Evolutionary conservation across 1,140 invertebrate genomes (phyloP).

Genomic region (Megalopta genalis): DNA sequence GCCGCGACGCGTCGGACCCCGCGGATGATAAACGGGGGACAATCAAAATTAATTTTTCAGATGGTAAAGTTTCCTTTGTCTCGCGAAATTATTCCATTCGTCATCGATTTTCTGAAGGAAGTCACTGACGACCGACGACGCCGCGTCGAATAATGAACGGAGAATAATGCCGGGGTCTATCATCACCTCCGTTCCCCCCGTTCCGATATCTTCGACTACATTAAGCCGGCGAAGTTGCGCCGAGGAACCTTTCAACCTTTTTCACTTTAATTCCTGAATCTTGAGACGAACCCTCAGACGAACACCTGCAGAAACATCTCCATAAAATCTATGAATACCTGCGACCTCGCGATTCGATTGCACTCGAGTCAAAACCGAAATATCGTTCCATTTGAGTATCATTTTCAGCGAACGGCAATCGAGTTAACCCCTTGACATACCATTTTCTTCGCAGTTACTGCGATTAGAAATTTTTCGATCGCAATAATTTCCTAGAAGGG

Average conservation of each 20-base stretch:
- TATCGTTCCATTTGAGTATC: conserved; percentile 5
- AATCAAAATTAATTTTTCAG: not conserved
- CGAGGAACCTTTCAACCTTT: conserved; percentile 22
- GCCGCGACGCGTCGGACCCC: not conserved
- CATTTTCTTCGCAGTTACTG: too few species aligned
- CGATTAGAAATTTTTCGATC: too few species aligned
- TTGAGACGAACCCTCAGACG: too few species aligned
- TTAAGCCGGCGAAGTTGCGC: conserved; percentile 32
- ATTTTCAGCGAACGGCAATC: not conserved
- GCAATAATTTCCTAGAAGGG: too few species aligned
- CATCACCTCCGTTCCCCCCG: not conserved
- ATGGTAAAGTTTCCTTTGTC: not conserved
- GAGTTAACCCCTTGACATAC: too few species aligned
- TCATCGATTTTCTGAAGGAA: conserved; percentile 23
- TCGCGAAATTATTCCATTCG: conserved; percentile 21
- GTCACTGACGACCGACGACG: not conserved
- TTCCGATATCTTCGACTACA: conserved; percentile 43
- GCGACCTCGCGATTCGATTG: conserved; percentile 6
- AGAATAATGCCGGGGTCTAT: conserved; percentile 29
- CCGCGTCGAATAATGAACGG: conserved; percentile 11
- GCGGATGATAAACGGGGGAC: not conserved
- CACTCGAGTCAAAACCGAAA: conserved; percentile 29
- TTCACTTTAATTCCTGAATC: too few species aligned
- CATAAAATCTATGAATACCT: not conserved
- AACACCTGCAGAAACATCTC: conserved; percentile 1